These are phyloP conservation scores for Morone saxatilis DNA, from an alignment of 2,113 vertebrate species.

Conservation along the genomic window DNA sequence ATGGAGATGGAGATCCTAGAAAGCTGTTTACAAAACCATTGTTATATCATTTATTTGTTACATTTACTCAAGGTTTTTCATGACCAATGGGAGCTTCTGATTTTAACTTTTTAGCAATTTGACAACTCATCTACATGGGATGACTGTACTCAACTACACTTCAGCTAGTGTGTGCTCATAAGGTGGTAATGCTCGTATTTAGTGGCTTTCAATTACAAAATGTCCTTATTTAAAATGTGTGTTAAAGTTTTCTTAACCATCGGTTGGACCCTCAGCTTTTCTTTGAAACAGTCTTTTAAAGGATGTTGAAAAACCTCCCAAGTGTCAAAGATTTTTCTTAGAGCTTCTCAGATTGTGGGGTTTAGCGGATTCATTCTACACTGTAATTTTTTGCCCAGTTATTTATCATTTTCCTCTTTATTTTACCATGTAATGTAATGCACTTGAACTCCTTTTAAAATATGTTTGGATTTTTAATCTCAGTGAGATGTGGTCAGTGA, in stretches of 20 bases:
- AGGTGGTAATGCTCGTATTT: not conserved
- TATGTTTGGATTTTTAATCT: not conserved
- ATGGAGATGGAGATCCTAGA: not conserved
- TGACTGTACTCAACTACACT: not conserved
- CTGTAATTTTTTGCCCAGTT: not conserved
- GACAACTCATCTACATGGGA: not conserved
- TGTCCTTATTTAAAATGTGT: not conserved
- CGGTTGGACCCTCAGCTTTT: too few species aligned
- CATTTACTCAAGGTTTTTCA: not conserved
- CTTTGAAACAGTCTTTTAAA: not conserved
- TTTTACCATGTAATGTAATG: not conserved
- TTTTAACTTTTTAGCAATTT: not conserved
- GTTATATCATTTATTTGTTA: not conserved
- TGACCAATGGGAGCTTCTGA: not conserved
- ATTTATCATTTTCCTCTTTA: not conserved
- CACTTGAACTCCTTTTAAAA: not conserved
- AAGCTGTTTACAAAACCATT: not conserved
- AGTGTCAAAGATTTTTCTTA: not conserved
- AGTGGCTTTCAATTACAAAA: not conserved
- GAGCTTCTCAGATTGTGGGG: not conserved
- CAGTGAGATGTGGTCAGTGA: not conserved
- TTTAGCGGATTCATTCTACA: not conserved
- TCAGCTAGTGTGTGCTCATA: not conserved
- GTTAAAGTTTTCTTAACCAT: not conserved
- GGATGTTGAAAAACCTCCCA: too few species aligned